A percentile compares a stretch with the other conserved stretches of the same genome.
These are phyloP conservation scores for Chrysopa pallens DNA, from an alignment of 1,140 invertebrate genomes.

Conservation along the genomic window DNA sequence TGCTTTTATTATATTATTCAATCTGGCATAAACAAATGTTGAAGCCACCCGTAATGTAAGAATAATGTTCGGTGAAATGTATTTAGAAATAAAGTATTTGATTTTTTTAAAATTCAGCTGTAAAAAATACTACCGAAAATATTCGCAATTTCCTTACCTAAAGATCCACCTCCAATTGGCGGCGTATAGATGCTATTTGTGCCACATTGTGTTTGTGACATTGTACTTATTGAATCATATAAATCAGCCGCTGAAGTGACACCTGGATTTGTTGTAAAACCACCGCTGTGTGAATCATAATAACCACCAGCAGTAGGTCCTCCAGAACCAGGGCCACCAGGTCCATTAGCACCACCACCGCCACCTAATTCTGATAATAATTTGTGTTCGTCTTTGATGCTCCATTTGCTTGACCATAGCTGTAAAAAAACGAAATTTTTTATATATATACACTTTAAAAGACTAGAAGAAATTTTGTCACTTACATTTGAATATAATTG, in stretches of 20 bases:
- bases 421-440: slow-evolving; percentile 26
- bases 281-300: slow-evolving; percentile 42
- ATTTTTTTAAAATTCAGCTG: too few relatives aligned
- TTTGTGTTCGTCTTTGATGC: slow-evolving; percentile 75
- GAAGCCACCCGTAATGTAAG: too few relatives aligned
- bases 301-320: slow-evolving; percentile 19
- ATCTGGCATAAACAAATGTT: too few relatives aligned
- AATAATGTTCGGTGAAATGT: too few relatives aligned
- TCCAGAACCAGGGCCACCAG: slow-evolving; percentile 16
- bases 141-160: slow-evolving; percentile 34
- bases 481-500: slow-evolving; percentile 76
- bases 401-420: slow-evolving; percentile 77
- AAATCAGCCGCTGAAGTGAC: slow-evolving; percentile 40
- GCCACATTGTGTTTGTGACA: slow-evolving; percentile 50
- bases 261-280: slow-evolving; percentile 31
- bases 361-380: slow-evolving; percentile 60
- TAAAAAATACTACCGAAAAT: not conserved
- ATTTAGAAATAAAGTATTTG: too few relatives aligned
- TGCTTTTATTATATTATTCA: too few relatives aligned
- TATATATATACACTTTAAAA: not conserved
- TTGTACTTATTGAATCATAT: slow-evolving; percentile 56
- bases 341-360: slow-evolving; percentile 24
- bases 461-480: slow-evolving; percentile 12
- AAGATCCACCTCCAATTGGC: slow-evolving; percentile 48
- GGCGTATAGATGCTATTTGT: slow-evolving; percentile 41